phyloP scores from a whole-genome alignment of 2,888 invertebrate species.

The Leptarthrus brevirostris region DNA sequence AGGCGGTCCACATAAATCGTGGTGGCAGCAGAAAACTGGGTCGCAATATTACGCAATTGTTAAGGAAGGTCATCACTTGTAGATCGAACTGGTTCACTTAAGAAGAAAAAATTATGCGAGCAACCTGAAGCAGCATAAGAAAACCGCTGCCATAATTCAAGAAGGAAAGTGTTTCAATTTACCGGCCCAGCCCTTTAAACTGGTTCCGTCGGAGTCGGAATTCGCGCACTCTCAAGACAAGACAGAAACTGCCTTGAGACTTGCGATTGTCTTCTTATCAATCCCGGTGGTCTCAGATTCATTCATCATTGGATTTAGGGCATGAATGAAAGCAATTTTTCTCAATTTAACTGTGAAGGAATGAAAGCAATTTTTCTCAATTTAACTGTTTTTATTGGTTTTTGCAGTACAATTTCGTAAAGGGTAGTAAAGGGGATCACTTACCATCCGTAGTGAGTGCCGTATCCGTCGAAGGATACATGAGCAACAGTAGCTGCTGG shows the following conservation, averaged over 20 bases:
- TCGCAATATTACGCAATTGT: not conserved
- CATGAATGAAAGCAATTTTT: not conserved
- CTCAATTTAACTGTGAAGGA: not conserved
- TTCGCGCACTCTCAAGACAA: not conserved
- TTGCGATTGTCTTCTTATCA: no score
- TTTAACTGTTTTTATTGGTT: constrained; percentile 6
- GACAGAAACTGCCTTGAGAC: no score
- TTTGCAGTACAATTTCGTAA: no score
- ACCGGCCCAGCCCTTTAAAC: constrained; percentile 20
- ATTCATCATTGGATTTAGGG: not conserved
- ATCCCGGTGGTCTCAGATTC: no score
- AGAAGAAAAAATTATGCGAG: not conserved
- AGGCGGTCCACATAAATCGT: no score
- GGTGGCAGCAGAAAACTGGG: no score
- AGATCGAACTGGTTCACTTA: constrained; percentile 8
- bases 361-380: constrained; percentile 6
- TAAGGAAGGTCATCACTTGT: constrained; percentile 4
- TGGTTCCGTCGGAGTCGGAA: constrained; percentile 1
- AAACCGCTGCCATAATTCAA: not conserved
- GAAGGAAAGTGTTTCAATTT: constrained; percentile 19
- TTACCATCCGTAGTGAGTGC: constrained; percentile 76
- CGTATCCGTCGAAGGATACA: constrained; percentile 74
- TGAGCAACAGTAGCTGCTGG: constrained; percentile 75
- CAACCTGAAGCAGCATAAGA: no score
- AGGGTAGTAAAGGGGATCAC: constrained; percentile 44